Evolutionary conservation across 2,113 vertebrate species (phyloP).

Genomic region (Nyctibius bracteatus): DNA sequence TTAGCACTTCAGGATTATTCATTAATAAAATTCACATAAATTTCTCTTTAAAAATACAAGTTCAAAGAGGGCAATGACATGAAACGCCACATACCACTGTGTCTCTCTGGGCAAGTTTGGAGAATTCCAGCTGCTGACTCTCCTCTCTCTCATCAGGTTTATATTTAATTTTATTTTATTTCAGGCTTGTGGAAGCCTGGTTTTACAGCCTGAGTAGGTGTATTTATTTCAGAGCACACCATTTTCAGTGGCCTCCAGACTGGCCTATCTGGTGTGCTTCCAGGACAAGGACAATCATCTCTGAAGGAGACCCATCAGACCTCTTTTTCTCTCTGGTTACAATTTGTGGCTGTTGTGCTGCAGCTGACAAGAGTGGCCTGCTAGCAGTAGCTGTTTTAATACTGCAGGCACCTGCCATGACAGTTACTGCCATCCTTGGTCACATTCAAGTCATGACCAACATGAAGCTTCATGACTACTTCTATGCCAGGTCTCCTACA

Average conservation of each 20-base stretch:
- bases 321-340: background rate
- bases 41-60: background rate
- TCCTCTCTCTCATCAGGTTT: background rate
- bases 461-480: background rate
- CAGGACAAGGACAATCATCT: background rate
- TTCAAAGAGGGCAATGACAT: conserved; percentile 11
- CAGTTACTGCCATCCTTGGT: background rate
- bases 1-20: conserved; percentile 22
- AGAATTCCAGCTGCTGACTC: background rate
- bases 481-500: background rate
- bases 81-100: background rate
- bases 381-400: background rate
- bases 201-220: background rate
- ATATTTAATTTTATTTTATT: background rate
- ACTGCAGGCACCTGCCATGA: background rate
- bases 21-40: conserved; percentile 49
- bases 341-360: background rate
- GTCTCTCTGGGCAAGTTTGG: background rate
- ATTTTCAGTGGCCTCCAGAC: background rate
- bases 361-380: background rate
- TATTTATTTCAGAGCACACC: background rate
- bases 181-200: background rate
- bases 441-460: background rate
- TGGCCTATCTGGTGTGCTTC: background rate
- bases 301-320: background rate